Conservation (phyloP, 2,113 vertebrate species). For the Ceyx margarethae region DNA sequence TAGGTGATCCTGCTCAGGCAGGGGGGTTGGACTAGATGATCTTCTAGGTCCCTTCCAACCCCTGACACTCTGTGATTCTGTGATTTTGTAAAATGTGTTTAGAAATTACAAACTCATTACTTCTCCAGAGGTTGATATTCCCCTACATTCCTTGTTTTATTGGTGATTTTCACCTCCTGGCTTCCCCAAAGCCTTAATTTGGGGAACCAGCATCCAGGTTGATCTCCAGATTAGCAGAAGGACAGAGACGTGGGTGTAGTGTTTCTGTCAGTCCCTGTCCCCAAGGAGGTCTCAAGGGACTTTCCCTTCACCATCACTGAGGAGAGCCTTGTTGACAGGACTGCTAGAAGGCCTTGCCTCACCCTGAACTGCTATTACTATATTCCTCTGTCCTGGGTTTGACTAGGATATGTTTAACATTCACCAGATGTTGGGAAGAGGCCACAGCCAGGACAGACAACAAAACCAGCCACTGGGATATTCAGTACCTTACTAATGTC, state of each 20-base stretch:
- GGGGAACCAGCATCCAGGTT: not conserved
- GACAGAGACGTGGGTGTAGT: not conserved
- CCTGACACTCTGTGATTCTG: too few relatives aligned
- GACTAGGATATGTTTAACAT: too few relatives aligned
- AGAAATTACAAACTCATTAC: not conserved
- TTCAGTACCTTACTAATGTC: too few relatives aligned
- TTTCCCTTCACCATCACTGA: not conserved
- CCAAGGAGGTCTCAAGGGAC: not conserved
- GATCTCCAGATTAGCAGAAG: not conserved
- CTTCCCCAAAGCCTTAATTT: not conserved
- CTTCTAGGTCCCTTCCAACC: too few relatives aligned
- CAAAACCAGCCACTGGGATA: too few relatives aligned
- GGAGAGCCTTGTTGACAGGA: not conserved
- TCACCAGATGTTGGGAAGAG: too few relatives aligned
- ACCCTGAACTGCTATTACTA: not conserved
- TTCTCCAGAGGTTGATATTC: not conserved
- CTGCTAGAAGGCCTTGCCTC: not conserved
- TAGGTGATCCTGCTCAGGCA: too few relatives aligned
- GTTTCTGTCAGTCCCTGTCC: fast-evolving
- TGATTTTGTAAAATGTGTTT: not conserved
- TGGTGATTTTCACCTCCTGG: not conserved
- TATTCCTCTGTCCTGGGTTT: not conserved
- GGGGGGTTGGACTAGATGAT: too few relatives aligned
- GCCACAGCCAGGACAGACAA: too few relatives aligned
- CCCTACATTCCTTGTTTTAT: not conserved